Evolutionary conservation across 2,113 vertebrate genomes (phyloP), one percentile per base, ranked within the genome.

Genomic region (Chaetops frenatus): DNA sequence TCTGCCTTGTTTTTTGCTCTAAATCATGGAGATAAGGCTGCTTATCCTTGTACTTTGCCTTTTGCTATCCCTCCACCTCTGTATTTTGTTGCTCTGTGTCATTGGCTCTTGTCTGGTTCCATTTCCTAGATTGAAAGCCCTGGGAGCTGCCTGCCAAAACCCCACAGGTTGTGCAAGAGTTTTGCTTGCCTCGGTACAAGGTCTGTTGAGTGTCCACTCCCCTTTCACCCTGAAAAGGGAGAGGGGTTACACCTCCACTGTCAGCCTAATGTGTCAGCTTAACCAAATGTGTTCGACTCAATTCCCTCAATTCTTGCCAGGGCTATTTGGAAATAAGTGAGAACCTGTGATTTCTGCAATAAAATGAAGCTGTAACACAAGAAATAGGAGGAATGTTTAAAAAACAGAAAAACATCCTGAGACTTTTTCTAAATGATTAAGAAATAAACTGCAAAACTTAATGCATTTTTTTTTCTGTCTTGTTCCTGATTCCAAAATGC

Each of bases 11-110:
- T 76, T 57, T 61, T 47, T 3, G 0, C 21, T 61, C 48, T 50
- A 31, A 81, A 71, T 62, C 0, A 0, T 14, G 28, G 53, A 74
- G 61, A 89, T 92, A 81, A 91, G 38, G 44, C 31, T 51, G 40
- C 53, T 86, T 3, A 10, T 94, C 94, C 94, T 94, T 62, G 88
- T 84, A 92, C 95, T 95, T 97, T 95, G 93, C 53, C 45, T 89
- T 71, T 80, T 94, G 82, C 51, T 88, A 23, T 28, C 78, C 77
- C 51, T 83, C 60, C 15, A 22, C 54, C 60, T 94, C 76, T 11
- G 14, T 27, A 4, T 51, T 92, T 83, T 72, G 62, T 58, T 88
- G 7, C 10, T 89, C 45, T 76, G 48, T 91, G 77, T 57, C 36
- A 42, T 57, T 69, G 90, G 92, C 60, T 64, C 53, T 58, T n/a